phyloP scores from a whole-genome alignment of 1,140 invertebrate species.

The Scaptomyza graminum region DNA sequence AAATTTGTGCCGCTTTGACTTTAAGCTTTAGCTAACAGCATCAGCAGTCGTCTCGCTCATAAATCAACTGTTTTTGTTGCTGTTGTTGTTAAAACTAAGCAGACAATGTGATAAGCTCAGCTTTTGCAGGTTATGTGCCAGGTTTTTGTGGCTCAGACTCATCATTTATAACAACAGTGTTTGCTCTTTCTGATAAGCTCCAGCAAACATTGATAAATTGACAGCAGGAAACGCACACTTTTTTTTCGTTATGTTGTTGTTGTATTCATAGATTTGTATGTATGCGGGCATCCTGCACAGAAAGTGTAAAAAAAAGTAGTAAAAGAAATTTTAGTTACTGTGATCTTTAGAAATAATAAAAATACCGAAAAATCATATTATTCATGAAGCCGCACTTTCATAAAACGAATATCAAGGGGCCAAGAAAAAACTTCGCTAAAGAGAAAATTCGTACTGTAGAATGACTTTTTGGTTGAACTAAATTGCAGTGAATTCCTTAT shows the following conservation, averaged over 20 bases:
- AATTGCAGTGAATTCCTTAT: no score
- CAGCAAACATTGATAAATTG: constrained; percentile 43
- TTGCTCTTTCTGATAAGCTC: constrained; percentile 40
- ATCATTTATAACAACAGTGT: constrained; percentile 52
- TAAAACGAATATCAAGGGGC: no score
- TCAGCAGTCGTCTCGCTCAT: constrained; percentile 32
- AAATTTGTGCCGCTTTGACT: constrained; percentile 46
- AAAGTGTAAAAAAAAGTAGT: no score
- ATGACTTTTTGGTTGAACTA: no score
- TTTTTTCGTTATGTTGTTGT: background rate
- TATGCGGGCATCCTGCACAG: background rate
- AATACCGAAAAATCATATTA: no score
- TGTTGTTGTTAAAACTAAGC: constrained; percentile 20
- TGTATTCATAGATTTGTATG: background rate
- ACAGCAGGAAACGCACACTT: constrained; percentile 2
- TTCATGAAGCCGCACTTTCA: no score
- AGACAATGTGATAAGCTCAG: constrained; percentile 66
- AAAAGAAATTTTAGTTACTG: no score
- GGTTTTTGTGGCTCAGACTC: constrained; percentile 25
- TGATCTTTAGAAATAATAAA: no score
- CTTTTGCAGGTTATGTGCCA: constrained; percentile 31
- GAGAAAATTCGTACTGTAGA: no score
- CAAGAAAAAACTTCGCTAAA: no score
- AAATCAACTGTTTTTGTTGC: constrained; percentile 41
- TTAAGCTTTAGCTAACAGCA: constrained; percentile 44